Evolutionary conservation across 2,888 invertebrate genomes (phyloP), one percentile per base, ranked within the genome.

Genomic region (Meandrusa payeni): DNA sequence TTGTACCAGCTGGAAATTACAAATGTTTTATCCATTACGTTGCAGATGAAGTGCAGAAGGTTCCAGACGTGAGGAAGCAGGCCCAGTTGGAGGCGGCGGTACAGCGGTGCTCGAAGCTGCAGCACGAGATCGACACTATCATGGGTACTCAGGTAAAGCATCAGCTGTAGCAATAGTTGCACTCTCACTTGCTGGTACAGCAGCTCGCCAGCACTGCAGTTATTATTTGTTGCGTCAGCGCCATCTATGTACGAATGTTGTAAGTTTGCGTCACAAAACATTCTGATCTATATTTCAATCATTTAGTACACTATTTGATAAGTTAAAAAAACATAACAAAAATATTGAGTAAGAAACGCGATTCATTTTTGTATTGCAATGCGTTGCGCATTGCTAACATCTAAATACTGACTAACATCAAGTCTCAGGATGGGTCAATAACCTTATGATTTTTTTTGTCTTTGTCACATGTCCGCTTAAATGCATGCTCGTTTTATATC

Each of bases 21-120:
- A n/a, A n/a, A n/a, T n/a, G n/a, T n/a, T n/a, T n/a, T n/a, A n/a
- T n/a, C n/a, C n/a, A n/a, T n/a, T n/a, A n/a, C n/a, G 6, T 32
- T 72, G 2, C 73, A 88, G 88, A 71, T 47, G 82, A 85, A 51
- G 65, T 88, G 4, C 66, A 76, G 5, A 86, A 87, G 62, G 86
- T 86, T 1, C 83, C 86, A 0, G 87, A 87, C 40, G 81, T 87
- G 0, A 61, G 85, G n/a, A 88, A 86, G 29, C 79, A 82, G 41
- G 70, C 77, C 0, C 77, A 86, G 43, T 59, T 88, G 1, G 87
- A 86, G 45, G 75, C 86, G 0, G 83, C 87, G 0, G 79, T 87
- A 37, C 76, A 71, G 44, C 61, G 88, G 1, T 82, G 83, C 45
- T 62, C 72, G 6, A 77, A 68, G 1, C 56, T 88, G 1, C 83